Evolutionary conservation across 2,797 vertebrate genomes (phyloP), one percentile per base, ranked within the genome.

Genomic region (Morelia viridis): DNA sequence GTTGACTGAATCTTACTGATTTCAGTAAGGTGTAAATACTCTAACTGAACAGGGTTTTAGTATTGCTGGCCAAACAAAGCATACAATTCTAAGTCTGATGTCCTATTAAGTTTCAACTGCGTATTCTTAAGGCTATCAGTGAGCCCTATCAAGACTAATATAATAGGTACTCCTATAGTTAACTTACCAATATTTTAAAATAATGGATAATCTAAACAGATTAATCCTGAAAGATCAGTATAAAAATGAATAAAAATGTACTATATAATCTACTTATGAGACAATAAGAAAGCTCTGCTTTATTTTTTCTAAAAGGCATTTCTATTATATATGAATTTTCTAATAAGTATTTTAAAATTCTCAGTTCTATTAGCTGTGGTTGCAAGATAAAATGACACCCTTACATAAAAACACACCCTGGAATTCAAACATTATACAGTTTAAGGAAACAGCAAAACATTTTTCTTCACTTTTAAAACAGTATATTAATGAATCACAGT

Each of bases 391-490:
- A 95, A 96, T 87, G 94, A 95, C 64, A 95, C 94, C 86, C 94
- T 56, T 56, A 85, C 95, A 0, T 95, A 94, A 96, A 95, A 96
- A 85, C 95, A 96, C 94, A 96, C 91, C 92, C 95, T 96, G 91
- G 92, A 94, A 96, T 94, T 92, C 91, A 94, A 92, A 96, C 96
- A 96, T 86, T 95, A 97, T 96, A 95, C 95, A 97, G 93, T 1
- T 95, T 85, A 96, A 96, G 96, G 95, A 97, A 95, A 96, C 94
- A 97, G 97, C 46, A 94, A 93, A 68, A 89, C 90, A 96, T 97
- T 96, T 97, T 96, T 97, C 95, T 93, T 96, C 93, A 96, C 95
- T 97, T 92, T 95, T 96, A 95, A 91, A 97, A 95, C 89, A 95
- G 93, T 93, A 91, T 96, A 90, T 95, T 97, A 97, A 96, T 96